These are phyloP conservation scores for Folsomia manolachei DNA, from an alignment of 2,888 invertebrate species.

Conservation along the genomic window DNA sequence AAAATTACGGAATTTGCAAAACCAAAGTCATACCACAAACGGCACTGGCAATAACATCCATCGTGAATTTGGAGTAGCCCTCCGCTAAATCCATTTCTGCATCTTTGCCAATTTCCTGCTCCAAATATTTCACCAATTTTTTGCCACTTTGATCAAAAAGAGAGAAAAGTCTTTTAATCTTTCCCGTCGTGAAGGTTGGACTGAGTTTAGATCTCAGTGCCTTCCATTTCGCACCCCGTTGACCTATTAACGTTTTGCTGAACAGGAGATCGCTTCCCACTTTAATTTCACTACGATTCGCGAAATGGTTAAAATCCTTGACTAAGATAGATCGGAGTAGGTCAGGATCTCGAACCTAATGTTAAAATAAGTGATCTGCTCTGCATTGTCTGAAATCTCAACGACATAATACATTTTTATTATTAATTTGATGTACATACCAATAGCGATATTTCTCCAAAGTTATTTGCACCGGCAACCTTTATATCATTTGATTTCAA, in stretches of 20 bases:
- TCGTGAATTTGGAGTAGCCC: constrained; percentile 2
- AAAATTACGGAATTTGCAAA: too few species aligned
- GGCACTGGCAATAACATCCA: constrained; percentile 31
- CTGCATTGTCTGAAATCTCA: too few species aligned
- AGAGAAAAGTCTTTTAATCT: constrained; percentile 25
- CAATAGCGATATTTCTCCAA: too few species aligned
- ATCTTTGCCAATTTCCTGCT: neutral
- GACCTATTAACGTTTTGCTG: neutral
- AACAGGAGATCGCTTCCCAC: neutral
- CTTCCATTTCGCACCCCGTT: constrained; percentile 27
- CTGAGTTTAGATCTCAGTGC: constrained; percentile 20
- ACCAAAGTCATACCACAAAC: too few species aligned
- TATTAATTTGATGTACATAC: too few species aligned
- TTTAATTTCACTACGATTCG: constrained; percentile 4
- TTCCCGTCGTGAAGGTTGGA: constrained; percentile 30
- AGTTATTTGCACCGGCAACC: too few species aligned
- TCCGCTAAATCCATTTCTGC: constrained; percentile 6
- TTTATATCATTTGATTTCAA: too few species aligned
- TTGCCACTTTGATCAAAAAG: constrained; percentile 20
- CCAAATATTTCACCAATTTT: constrained; percentile 12
- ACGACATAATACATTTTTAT: too few species aligned
- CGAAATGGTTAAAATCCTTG: constrained; percentile 38
- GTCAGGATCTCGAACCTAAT: constrained; percentile 36
- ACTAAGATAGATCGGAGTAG: constrained; percentile 22
- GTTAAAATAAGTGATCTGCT: too few species aligned